Evolutionary conservation across 1,140 invertebrate genomes (phyloP).

Genomic region (Drosophila elegans): DNA sequence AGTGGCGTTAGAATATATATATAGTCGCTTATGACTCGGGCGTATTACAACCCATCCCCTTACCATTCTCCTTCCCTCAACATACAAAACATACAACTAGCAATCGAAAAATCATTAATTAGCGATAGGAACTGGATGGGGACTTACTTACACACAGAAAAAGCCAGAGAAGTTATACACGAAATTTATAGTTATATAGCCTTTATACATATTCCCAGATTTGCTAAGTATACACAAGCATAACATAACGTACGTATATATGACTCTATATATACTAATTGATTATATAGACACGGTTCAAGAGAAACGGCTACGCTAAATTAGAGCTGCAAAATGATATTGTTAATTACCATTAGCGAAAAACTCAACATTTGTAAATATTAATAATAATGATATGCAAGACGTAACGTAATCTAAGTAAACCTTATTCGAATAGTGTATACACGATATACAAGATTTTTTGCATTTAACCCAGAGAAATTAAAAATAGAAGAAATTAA

Average conservation of each 20-base stretch:
- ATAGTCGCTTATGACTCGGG: conserved; percentile 14
- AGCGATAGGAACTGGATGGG: conserved; percentile 19
- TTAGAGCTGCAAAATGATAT: conserved; percentile 39
- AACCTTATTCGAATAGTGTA: conserved; percentile 52
- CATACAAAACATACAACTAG: conserved; percentile 6
- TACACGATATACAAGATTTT: conserved; percentile 68
- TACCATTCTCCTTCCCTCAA: conserved; percentile 3
- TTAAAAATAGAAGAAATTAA: conserved; percentile 75
- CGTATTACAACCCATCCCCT: not conserved
- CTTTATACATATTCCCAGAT: conserved; percentile 52
- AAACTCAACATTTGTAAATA: conserved; percentile 60
- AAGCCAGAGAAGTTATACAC: conserved; percentile 62
- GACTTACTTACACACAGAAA: conserved; percentile 35
- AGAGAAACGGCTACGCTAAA: conserved; percentile 32
- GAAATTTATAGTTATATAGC: conserved; percentile 68
- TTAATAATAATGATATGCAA: conserved; percentile 17
- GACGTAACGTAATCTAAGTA: conserved; percentile 30
- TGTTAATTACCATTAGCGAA: conserved; percentile 45
- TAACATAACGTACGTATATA: conserved; percentile 46
- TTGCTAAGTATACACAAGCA: conserved; percentile 42
- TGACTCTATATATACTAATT: conserved; percentile 47
- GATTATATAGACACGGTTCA: conserved; percentile 35
- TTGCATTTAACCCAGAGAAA: conserved; percentile 71
- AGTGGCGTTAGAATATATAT: not conserved
- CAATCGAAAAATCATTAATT: conserved; percentile 29